These are phyloP conservation scores for Cheirogaleus medius DNA, from an alignment of 2,113 vertebrate species.

Conservation along the genomic window DNA sequence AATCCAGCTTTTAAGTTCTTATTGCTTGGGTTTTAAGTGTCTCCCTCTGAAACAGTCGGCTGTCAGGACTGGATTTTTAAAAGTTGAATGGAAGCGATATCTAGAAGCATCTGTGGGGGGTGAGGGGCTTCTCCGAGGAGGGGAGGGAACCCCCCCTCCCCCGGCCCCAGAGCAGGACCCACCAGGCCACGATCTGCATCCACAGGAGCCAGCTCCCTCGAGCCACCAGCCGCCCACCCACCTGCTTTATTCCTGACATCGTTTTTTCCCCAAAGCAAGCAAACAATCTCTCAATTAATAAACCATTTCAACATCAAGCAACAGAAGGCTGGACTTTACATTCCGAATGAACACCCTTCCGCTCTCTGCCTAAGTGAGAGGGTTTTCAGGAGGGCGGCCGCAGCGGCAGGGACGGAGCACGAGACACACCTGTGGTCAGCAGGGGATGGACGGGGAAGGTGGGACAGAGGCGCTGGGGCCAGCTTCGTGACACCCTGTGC, in stretches of 20 bases:
- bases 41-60: neutral
- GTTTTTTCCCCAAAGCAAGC: neutral
- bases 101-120: rapidly evolving
- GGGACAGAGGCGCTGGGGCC: neutral
- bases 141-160: too few relatives aligned
- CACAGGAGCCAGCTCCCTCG: too few relatives aligned
- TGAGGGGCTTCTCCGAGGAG: neutral
- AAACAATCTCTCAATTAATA: neutral
- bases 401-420: rapidly evolving
- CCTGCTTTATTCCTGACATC: neutral
- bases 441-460: neutral
- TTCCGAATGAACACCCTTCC: neutral
- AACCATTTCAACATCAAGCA: neutral
- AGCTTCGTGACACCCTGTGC: rapidly evolving
- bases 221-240: neutral
- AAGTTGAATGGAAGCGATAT: neutral
- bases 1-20: neutral
- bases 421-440: neutral
- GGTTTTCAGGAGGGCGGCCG: rapidly evolving
- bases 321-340: neutral
- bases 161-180: neutral
- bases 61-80: rapidly evolving
- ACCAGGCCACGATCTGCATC: neutral
- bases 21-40: neutral
- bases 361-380: neutral